These are phyloP conservation scores for Drosophila sp. DNA, from an alignment of 1,140 invertebrate genomes.

Conservation along the genomic window DNA sequence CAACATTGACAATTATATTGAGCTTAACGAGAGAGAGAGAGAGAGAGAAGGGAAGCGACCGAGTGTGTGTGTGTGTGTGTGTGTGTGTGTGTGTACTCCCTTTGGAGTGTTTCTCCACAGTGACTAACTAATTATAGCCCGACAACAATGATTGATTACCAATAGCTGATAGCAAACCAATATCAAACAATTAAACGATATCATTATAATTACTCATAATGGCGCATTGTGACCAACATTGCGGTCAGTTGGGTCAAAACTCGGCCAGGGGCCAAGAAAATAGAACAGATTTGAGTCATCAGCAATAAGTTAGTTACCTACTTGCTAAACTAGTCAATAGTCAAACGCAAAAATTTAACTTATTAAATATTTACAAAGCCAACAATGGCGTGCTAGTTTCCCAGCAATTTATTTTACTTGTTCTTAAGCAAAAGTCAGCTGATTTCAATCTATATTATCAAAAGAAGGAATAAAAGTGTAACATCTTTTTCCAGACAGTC, in stretches of 20 bases:
- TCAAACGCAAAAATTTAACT: neutral
- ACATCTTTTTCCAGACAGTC: too few species aligned
- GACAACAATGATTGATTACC: slow-evolving; percentile 46
- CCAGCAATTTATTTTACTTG: too few species aligned
- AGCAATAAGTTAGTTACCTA: neutral
- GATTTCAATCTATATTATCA: too few species aligned
- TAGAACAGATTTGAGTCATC: neutral
- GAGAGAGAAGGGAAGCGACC: neutral
- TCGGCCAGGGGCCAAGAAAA: neutral
- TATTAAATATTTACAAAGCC: neutral
- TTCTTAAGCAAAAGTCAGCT: too few species aligned
- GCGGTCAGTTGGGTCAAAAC: neutral
- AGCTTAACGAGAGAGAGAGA: neutral
- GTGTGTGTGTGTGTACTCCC: too few species aligned
- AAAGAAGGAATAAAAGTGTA: too few species aligned
- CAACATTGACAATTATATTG: slow-evolving; percentile 11
- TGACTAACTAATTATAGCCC: slow-evolving; percentile 9
- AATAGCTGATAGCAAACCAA: slow-evolving; percentile 16
- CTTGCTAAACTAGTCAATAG: too few species aligned
- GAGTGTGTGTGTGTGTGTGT: too few species aligned
- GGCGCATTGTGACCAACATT: too few species aligned
- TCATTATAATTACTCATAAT: slow-evolving; percentile 36
- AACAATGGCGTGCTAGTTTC: too few species aligned
- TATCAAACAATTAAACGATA: slow-evolving; percentile 44
- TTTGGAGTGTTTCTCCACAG: neutral